Evolutionary conservation across 2,113 vertebrate genomes (phyloP).

Genomic region (Eulemur macaco): DNA sequence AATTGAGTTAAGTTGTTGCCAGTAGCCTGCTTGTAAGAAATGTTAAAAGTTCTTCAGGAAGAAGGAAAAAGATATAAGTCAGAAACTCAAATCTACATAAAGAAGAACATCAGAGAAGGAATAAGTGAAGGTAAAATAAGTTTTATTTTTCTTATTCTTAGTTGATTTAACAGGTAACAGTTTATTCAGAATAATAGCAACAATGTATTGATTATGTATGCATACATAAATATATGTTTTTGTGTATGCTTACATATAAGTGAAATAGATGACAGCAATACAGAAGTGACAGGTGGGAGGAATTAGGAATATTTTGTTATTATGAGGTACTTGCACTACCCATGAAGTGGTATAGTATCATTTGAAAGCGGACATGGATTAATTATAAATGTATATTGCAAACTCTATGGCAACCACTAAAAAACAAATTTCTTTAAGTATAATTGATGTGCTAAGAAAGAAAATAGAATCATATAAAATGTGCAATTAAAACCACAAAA

Average conservation of each 20-base stretch:
- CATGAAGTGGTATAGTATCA: background rate
- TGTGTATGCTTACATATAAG: too few species aligned
- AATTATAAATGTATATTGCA: background rate
- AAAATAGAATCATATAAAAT: background rate
- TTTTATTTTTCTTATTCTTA: too few species aligned
- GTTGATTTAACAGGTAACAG: too few species aligned
- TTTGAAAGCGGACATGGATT: background rate
- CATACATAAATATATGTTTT: too few species aligned
- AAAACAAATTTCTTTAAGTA: background rate
- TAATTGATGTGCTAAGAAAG: background rate
- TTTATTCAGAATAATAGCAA: too few species aligned
- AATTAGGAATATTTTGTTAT: background rate
- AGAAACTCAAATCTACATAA: background rate
- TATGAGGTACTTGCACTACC: background rate
- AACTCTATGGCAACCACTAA: background rate
- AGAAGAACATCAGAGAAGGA: background rate
- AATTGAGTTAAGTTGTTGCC: too few species aligned
- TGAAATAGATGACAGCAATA: background rate
- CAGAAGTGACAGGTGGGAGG: background rate
- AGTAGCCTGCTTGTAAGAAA: too few species aligned
- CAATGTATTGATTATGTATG: too few species aligned
- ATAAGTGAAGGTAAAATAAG: background rate
- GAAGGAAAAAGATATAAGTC: background rate
- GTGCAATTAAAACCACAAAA: background rate
- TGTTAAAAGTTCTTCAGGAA: background rate